These are phyloP conservation scores for Tinea trinotella DNA, from an alignment of 2,888 invertebrate species.

Conservation along the genomic window DNA sequence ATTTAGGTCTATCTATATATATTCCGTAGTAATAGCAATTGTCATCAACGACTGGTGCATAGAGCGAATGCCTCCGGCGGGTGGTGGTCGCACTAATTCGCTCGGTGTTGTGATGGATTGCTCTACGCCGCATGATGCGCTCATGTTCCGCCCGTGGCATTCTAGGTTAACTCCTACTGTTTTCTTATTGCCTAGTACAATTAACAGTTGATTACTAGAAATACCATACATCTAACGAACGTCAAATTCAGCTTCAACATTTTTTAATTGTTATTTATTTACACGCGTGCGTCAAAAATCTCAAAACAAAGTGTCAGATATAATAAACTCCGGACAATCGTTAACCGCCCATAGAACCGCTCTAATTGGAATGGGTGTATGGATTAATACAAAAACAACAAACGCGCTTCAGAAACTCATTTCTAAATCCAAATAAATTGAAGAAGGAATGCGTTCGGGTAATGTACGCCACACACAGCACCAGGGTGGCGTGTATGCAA, in stretches of 20 bases:
- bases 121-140: conserved; percentile 24
- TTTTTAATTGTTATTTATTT: not conserved
- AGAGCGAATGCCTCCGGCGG: conserved; percentile 39
- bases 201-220: not conserved
- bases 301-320: conserved; percentile 32
- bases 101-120: conserved; percentile 51
- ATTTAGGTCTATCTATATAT: not conserved
- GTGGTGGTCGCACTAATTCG: conserved; percentile 57
- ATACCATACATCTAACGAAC: not conserved
- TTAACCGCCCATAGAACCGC: conserved; percentile 9
- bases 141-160: conserved; percentile 26
- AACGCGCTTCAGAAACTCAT: conserved; percentile 32
- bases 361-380: conserved; percentile 30
- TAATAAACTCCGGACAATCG: conserved; percentile 23
- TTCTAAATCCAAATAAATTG: conserved; percentile 35
- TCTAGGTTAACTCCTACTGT: conserved; percentile 30
- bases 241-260: conserved; percentile 11
- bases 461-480: conserved; percentile 33
- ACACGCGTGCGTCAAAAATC: conserved; percentile 29
- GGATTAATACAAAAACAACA: conserved; percentile 36
- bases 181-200: conserved; percentile 33
- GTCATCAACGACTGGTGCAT: not conserved
- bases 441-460: conserved; percentile 33
- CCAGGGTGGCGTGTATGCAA: conserved; percentile 7
- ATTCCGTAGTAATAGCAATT: not conserved